These are phyloP conservation scores for Setophaga coronata DNA, from an alignment of 2,113 vertebrate genomes.

Conservation along the genomic window DNA sequence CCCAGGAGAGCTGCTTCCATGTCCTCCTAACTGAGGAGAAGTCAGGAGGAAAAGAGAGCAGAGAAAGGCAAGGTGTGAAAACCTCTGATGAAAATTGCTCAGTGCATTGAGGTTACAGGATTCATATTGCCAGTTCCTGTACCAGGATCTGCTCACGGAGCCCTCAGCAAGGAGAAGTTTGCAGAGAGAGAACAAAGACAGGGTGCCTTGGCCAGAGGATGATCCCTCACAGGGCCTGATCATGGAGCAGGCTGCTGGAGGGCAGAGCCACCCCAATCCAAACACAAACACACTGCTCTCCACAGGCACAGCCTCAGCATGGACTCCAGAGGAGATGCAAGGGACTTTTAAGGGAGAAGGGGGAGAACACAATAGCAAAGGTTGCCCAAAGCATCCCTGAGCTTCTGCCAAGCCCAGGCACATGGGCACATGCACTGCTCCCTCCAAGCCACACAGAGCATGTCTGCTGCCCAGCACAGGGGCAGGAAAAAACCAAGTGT, in stretches of 20 bases:
- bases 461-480: rapidly evolving
- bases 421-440: not conserved
- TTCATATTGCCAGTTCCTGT: not conserved
- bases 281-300: not conserved
- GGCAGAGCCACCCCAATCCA: not conserved
- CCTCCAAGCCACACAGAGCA: rapidly evolving
- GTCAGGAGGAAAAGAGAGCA: not conserved
- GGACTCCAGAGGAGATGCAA: not conserved
- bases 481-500: not conserved
- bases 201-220: not conserved
- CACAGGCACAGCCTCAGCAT: not conserved
- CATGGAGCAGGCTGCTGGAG: not conserved
- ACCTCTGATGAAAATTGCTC: not conserved
- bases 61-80: not conserved
- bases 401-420: not conserved
- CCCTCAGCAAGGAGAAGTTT: not conserved
- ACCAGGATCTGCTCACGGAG: not conserved
- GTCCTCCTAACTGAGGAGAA: not conserved
- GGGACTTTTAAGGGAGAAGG: not conserved
- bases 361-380: not conserved
- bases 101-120: not conserved
- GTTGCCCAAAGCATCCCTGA: not conserved
- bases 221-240: not conserved
- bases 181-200: not conserved
- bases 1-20: not conserved